Evolutionary conservation across 2,113 vertebrate species (phyloP).

Genomic region (Oryzias javanicus): DNA sequence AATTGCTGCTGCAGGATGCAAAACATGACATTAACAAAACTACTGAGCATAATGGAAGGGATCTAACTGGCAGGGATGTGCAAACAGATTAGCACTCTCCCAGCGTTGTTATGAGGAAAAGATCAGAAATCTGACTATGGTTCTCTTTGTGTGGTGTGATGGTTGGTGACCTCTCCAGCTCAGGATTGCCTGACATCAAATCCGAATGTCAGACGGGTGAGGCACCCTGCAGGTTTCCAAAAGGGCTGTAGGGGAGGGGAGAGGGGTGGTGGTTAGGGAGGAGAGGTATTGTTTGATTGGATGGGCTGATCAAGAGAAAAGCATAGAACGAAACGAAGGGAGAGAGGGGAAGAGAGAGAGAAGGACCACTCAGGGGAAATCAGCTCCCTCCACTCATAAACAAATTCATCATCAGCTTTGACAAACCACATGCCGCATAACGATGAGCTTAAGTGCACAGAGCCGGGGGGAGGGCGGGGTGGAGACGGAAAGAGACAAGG

Average conservation of each 20-base stretch:
- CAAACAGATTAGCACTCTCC: constrained; percentile 11
- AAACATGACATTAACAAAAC: constrained; percentile 28
- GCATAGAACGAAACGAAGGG: constrained; percentile 32
- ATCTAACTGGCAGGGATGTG: constrained; percentile 9
- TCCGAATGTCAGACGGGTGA: constrained; percentile 34
- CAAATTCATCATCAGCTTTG: constrained; percentile 82
- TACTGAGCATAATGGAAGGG: constrained; percentile 24
- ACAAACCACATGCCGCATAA: constrained; percentile 76
- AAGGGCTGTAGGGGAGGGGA: constrained; percentile 6
- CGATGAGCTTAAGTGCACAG: constrained; percentile 75
- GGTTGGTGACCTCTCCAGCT: constrained; percentile 42
- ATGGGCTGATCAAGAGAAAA: constrained; percentile 49
- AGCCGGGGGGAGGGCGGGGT: constrained; percentile 34
- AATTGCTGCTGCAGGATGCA: constrained; percentile 24
- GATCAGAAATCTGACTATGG: constrained; percentile 7
- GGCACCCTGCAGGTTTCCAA: constrained; percentile 35
- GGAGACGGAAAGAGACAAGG: constrained; percentile 26
- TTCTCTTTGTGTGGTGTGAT: constrained; percentile 21
- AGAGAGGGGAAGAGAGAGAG: constrained; percentile 44
- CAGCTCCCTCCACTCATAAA: constrained; percentile 79
- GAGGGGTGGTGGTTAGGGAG: constrained; percentile 2
- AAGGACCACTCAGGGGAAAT: constrained; percentile 79
- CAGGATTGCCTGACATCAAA: constrained; percentile 36
- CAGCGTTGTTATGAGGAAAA: constrained; percentile 14
- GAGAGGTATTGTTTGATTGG: constrained; percentile 44